Evolutionary conservation across 1,140 invertebrate genomes (phyloP).

Genomic region (Phymorhynchus buccinoides): DNA sequence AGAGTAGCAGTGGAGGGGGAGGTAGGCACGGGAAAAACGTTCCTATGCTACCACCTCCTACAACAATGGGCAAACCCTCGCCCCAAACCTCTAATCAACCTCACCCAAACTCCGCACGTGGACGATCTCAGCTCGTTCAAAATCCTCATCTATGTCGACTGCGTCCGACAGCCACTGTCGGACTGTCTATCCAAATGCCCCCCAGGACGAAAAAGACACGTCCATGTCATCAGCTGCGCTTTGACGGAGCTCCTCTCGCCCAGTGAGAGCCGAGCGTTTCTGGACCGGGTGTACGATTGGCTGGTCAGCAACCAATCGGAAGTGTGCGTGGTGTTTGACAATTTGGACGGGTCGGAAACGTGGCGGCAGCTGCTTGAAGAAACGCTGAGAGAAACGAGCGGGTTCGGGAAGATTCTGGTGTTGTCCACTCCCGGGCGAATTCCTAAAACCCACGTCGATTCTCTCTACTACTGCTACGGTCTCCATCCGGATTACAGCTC

Average conservation of each 20-base stretch:
- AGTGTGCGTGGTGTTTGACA: conserved; percentile 50
- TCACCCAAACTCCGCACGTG: background rate
- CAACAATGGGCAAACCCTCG: conserved; percentile 49
- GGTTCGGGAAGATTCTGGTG: conserved; percentile 46
- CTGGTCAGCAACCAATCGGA: conserved; percentile 41
- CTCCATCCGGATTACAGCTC: conserved; percentile 46
- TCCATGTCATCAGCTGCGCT: conserved; percentile 35
- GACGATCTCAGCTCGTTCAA: conserved; percentile 44
- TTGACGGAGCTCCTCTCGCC: conserved; percentile 35
- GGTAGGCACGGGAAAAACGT: conserved; percentile 50
- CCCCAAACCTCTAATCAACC: conserved; percentile 14
- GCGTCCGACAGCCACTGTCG: conserved; percentile 42
- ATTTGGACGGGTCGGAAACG: conserved; percentile 42
- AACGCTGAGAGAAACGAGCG: conserved; percentile 34
- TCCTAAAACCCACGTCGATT: conserved; percentile 44
- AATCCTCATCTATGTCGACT: conserved; percentile 46
- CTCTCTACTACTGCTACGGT: conserved; percentile 52
- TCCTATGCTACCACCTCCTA: conserved; percentile 46
- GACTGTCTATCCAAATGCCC: conserved; percentile 42
- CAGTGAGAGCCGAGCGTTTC: conserved; percentile 28
- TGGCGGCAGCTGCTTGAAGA: conserved; percentile 39
- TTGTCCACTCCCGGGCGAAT: conserved; percentile 36
- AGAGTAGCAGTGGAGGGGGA: conserved; percentile 48
- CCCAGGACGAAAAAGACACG: conserved; percentile 28
- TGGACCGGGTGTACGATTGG: conserved; percentile 45